Evolutionary conservation across 2,888 invertebrate species (phyloP).

Genomic region (Lasioglossum zephyrum): DNA sequence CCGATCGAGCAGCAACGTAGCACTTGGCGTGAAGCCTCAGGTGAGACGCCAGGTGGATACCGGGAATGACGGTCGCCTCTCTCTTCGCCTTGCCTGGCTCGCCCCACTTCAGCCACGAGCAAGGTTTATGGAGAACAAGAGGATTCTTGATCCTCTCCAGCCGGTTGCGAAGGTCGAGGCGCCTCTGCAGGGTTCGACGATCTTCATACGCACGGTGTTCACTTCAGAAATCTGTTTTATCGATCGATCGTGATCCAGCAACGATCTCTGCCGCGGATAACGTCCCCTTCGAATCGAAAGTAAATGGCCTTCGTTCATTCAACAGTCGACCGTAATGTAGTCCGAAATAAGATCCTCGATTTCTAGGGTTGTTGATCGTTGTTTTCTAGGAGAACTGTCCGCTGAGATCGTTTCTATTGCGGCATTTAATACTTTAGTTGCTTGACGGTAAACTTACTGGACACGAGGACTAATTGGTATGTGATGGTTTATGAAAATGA

Average conservation of each 20-base stretch:
- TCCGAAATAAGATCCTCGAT: background rate
- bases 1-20: constrained; percentile 68
- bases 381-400: background rate
- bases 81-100: constrained; percentile 57
- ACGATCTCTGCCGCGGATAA: constrained; percentile 11
- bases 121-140: constrained; percentile 67
- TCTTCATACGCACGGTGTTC: constrained; percentile 33
- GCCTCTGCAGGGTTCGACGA: constrained; percentile 63
- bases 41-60: constrained; percentile 80
- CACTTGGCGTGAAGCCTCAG: constrained; percentile 70
- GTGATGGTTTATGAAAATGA: background rate
- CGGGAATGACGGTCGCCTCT: constrained; percentile 66
- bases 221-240: constrained; percentile 52
- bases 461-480: background rate
- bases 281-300: background rate
- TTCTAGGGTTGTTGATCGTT: background rate
- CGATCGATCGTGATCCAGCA: constrained; percentile 12
- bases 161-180: constrained; percentile 53
- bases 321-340: background rate
- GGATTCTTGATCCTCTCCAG: constrained; percentile 60
- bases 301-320: background rate
- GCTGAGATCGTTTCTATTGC: background rate
- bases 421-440: background rate
- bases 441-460: background rate
- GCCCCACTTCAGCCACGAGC: constrained; percentile 62